Conservation (phyloP, 2,113 vertebrate species). For the Aegotheles bennettii region DNA sequence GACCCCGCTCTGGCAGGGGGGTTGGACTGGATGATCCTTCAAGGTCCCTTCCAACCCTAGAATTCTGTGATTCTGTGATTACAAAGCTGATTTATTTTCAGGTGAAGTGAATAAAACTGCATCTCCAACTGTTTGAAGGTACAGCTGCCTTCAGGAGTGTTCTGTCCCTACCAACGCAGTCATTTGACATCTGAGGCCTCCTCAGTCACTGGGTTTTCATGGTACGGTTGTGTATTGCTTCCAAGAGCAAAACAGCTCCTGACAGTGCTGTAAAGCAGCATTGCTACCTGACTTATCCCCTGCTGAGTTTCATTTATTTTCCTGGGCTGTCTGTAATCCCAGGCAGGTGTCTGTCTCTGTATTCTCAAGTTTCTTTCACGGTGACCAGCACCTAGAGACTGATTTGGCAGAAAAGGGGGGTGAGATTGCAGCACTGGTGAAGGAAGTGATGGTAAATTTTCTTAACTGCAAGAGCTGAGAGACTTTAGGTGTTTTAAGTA, state of each 20-base stretch:
- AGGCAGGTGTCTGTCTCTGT: background rate
- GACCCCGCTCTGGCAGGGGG: too few species aligned
- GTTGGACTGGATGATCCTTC: too few species aligned
- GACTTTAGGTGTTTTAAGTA: rapidly evolving
- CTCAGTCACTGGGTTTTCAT: background rate
- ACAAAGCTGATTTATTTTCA: background rate
- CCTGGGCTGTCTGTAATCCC: background rate
- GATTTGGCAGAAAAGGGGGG: background rate
- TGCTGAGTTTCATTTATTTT: background rate
- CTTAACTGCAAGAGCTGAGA: background rate
- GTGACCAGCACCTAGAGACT: background rate
- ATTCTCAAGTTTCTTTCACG: background rate
- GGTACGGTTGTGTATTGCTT: rapidly evolving
- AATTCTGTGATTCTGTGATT: too few species aligned
- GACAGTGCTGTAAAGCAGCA: background rate
- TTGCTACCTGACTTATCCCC: background rate
- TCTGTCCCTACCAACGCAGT: background rate
- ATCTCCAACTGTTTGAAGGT: background rate
- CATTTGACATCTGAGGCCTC: rapidly evolving
- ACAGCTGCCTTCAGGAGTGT: background rate
- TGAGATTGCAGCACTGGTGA: background rate
- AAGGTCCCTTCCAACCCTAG: too few species aligned
- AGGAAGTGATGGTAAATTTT: background rate
- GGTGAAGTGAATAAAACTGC: background rate
- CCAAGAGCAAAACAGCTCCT: background rate